A percentile compares a stretch with the other conserved stretches of the same genome.
phyloP scores from a whole-genome alignment of 2,888 invertebrate species.

The Cephus pulcher region DNA sequence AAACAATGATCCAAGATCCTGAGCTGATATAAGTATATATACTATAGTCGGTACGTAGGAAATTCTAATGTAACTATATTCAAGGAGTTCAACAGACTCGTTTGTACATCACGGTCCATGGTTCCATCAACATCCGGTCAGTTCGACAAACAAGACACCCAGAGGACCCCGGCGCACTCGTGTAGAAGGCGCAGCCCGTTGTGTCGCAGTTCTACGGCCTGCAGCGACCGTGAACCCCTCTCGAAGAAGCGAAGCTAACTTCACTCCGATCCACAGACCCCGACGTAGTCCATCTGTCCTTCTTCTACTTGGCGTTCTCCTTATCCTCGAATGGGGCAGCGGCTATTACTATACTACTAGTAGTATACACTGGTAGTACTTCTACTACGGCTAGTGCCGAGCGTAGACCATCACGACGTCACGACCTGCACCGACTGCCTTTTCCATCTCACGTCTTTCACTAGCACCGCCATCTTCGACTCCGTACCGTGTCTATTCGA shows the following conservation, averaged over 20 bases:
- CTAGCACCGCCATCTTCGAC: neutral
- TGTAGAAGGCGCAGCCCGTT: neutral
- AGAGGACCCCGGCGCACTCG: neutral
- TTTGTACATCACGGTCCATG: neutral
- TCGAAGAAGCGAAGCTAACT: neutral
- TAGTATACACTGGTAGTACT: neutral
- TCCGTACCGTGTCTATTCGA: neutral
- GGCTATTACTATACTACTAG: neutral
- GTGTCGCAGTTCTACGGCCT: neutral
- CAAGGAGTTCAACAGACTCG: neutral
- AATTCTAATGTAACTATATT: neutral
- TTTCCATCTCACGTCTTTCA: neutral
- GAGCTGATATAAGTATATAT: neutral
- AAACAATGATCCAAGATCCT: neutral
- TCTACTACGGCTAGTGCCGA: neutral
- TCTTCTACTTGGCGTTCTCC: constrained; percentile 18
- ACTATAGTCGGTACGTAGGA: neutral
- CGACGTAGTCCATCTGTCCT: constrained; percentile 1
- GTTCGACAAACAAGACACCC: neutral
- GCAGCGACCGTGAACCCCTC: constrained; percentile 25
- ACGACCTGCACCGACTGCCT: neutral
- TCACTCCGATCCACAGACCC: neutral
- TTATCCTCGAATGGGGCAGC: constrained; percentile 8
- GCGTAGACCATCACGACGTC: neutral
- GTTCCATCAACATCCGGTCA: constrained; percentile 6